A percentile compares a stretch with the other conserved stretches of the same genome.
These are phyloP conservation scores for Xestoiulus laeticollis DNA, from an alignment of 2,888 invertebrate species.

Conservation along the genomic window DNA sequence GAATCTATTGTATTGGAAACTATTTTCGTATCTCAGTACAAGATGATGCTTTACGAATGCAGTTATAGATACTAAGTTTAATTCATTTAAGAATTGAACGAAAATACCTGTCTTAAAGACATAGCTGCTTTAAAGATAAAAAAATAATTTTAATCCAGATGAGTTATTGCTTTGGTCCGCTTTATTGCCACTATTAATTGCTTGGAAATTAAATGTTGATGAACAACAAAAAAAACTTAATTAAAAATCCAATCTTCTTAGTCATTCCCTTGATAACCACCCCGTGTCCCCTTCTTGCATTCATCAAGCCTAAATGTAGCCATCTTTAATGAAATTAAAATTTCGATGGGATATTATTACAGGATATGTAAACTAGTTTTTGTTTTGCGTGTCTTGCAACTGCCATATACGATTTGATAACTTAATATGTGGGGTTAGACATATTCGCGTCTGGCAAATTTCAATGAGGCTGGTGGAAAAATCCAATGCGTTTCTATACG, in stretches of 20 bases:
- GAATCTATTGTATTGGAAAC: too few species aligned
- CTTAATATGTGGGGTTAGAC: slow-evolving; percentile 27
- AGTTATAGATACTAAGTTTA: too few species aligned
- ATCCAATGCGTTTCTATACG: neutral
- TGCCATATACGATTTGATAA: slow-evolving; percentile 15
- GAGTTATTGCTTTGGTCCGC: neutral
- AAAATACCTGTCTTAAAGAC: neutral
- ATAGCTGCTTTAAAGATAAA: neutral
- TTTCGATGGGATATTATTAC: slow-evolving; percentile 9
- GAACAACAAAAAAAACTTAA: neutral
- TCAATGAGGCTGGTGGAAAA: neutral
- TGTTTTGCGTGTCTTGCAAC: neutral
- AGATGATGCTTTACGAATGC: too few species aligned
- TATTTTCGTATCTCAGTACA: too few species aligned
- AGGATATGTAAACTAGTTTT: slow-evolving; percentile 36
- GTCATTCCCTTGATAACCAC: neutral
- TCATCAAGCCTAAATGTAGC: neutral
- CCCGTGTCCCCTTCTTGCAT: neutral
- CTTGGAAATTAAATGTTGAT: neutral
- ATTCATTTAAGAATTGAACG: too few species aligned
- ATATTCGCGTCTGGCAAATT: neutral
- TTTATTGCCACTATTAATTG: neutral
- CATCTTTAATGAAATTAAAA: neutral
- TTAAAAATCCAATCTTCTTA: neutral
- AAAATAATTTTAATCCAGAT: neutral